Evolutionary conservation across 2,113 vertebrate genomes (phyloP).

Genomic region (Merops nubicus): DNA sequence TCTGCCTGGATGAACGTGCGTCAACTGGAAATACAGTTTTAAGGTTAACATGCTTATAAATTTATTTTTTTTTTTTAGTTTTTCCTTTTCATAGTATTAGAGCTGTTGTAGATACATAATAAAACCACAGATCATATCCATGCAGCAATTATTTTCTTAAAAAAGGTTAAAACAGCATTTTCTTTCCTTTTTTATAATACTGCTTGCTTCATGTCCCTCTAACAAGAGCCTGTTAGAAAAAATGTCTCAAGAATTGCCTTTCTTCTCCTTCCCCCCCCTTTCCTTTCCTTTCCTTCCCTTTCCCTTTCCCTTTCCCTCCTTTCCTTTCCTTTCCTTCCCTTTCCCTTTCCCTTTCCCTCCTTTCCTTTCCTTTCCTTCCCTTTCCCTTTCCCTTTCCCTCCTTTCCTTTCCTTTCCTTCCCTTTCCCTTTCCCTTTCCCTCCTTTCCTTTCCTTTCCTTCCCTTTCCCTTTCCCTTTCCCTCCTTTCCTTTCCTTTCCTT

Average conservation of each 20-base stretch:
- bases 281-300: background rate
- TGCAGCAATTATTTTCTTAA: background rate
- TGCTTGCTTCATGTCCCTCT: background rate
- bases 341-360: background rate
- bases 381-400: constrained; percentile 41
- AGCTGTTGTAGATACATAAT: background rate
- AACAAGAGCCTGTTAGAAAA: background rate
- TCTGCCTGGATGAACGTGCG: background rate
- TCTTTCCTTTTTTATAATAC: background rate
- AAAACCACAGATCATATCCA: background rate
- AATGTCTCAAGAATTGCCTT: background rate
- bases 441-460: background rate
- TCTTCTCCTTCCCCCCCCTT: no score
- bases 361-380: background rate
- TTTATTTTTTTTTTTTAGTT: background rate
- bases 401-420: background rate
- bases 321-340: background rate
- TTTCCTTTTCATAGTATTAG: background rate
- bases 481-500: background rate
- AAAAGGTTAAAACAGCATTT: background rate
- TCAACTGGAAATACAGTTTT: background rate
- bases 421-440: no score
- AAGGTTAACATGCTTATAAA: background rate
- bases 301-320: accelerated
- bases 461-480: no score